Base-by-base conservation (phyloP, 2,888 invertebrate species). In the Plutella xylostella region DNA sequence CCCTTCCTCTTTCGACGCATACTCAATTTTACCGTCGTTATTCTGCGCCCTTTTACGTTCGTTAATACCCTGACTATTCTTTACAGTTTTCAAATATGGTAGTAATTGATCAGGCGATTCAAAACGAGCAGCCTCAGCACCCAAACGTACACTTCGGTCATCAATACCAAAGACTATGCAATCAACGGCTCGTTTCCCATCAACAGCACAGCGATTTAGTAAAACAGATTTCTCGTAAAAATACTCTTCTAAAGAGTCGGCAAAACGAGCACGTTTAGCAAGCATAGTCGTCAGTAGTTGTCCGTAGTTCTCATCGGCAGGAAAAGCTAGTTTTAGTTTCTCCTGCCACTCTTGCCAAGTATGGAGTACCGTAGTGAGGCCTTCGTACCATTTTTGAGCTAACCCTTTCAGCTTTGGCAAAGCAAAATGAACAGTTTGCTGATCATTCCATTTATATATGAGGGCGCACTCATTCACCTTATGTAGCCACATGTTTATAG, bases 101-200 rank as follows among this genome's bases (percentile, higher is more conserved):
- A 55, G 19, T 17, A 55, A 43, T 41, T 53, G 49, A 4, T 53
- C 53, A 5, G 51, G 46, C 14, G 50, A 50, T 15, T 43, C 47
- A 30, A 51, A 55, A 19, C 48, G 50, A 12, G 45, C 52, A 3
- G 53, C 55, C 43, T 55, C 51, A 1, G 55, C 53, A 20, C 53
- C 45, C 18, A 46, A 48, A 30, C 51, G 45, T 6, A 53, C 48
- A 6, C 48, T 45, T 7, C 52, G 43, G 40, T 53, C 52, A n/a
- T 55, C 55, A 18, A 53, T 53, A 1, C 52, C 51, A 15, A 48
- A 47, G 4, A 53, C 25, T 9, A 54, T 48, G 31, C 52, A 52
- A 45, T 52, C 55, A 1, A 52, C 43, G 1, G 55, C 53, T 25
- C 50, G 38, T 28, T 30, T 30, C 12, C 30, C 30, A 12, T 30